These are phyloP conservation scores for Athripsodes cinereus DNA, from an alignment of 2,888 invertebrate species.

Conservation along the genomic window DNA sequence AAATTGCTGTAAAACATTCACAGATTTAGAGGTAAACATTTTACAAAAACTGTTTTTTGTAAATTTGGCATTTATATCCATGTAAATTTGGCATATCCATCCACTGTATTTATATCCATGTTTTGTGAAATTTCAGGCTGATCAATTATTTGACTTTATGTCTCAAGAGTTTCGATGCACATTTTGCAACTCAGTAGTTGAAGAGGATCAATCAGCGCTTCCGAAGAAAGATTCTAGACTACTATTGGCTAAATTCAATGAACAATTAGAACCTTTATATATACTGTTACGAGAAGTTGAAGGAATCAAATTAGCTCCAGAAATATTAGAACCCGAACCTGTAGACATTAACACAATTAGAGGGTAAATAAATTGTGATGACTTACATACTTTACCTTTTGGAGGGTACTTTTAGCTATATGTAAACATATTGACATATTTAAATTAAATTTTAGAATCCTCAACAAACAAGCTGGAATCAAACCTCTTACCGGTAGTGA, in stretches of 20 bases:
- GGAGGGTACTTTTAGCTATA: no score
- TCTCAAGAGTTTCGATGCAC: slow-evolving; percentile 87
- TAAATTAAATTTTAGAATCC: slow-evolving; percentile 33
- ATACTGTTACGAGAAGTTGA: slow-evolving; percentile 85
- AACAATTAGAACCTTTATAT: slow-evolving; percentile 89
- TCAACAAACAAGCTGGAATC: slow-evolving; percentile 37
- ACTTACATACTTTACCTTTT: no score
- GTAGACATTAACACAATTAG: slow-evolving; percentile 80
- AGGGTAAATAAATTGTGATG: no score
- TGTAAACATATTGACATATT: no score
- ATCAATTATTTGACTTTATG: slow-evolving; percentile 79
- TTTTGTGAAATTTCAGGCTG: slow-evolving; percentile 61
- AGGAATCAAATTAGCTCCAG: slow-evolving; percentile 87
- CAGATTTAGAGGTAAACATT: slow-evolving; percentile 90
- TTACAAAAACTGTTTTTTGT: no score
- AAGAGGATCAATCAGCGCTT: slow-evolving; percentile 89
- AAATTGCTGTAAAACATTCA: slow-evolving; percentile 86
- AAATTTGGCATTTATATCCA: no score
- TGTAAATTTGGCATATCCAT: no score
- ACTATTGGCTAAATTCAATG: slow-evolving; percentile 87
- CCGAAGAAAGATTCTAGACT: slow-evolving; percentile 91
- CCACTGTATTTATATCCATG: no score
- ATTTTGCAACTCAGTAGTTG: slow-evolving; percentile 81
- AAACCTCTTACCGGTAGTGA: slow-evolving; percentile 53
- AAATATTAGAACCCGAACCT: slow-evolving; percentile 91